Evolutionary conservation across 2,113 vertebrate species (phyloP).

Genomic region (Chauna torquata): DNA sequence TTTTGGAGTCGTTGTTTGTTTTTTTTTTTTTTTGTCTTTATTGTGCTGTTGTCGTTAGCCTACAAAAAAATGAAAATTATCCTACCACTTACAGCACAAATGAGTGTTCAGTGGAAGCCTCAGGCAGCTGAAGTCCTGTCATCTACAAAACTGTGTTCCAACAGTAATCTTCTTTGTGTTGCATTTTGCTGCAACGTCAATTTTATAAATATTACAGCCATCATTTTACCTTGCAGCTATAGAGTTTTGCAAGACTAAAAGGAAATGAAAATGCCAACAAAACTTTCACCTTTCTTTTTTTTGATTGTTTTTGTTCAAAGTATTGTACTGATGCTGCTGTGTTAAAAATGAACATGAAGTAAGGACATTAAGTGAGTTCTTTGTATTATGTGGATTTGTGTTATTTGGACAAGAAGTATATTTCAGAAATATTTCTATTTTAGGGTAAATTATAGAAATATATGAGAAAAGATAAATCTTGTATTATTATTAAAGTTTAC

Average conservation of each 20-base stretch:
- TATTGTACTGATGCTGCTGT: background rate
- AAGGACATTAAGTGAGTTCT: background rate
- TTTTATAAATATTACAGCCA: conserved; percentile 65
- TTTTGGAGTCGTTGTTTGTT: too few relatives aligned
- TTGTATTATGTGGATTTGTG: background rate
- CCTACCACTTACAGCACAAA: background rate
- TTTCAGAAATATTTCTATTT: background rate
- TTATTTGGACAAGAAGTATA: background rate
- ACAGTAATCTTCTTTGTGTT: conserved; percentile 37
- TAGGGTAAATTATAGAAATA: background rate
- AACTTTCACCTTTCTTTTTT: background rate
- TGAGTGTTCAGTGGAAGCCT: background rate
- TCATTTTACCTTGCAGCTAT: conserved; percentile 43
- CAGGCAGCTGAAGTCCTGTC: background rate
- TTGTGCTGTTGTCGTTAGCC: background rate
- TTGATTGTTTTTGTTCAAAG: background rate
- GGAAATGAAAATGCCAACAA: background rate
- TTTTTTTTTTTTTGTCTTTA: background rate
- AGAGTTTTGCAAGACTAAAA: conserved; percentile 29
- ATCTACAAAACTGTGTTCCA: conserved; percentile 13
- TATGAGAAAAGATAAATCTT: background rate
- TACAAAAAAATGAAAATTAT: background rate
- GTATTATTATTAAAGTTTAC: background rate
- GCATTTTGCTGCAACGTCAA: conserved; percentile 32
- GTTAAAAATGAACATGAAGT: background rate